Base-by-base conservation (phyloP, 64 coral and sea anemone genomes). In the Stichodactyla helianthus region DNA sequence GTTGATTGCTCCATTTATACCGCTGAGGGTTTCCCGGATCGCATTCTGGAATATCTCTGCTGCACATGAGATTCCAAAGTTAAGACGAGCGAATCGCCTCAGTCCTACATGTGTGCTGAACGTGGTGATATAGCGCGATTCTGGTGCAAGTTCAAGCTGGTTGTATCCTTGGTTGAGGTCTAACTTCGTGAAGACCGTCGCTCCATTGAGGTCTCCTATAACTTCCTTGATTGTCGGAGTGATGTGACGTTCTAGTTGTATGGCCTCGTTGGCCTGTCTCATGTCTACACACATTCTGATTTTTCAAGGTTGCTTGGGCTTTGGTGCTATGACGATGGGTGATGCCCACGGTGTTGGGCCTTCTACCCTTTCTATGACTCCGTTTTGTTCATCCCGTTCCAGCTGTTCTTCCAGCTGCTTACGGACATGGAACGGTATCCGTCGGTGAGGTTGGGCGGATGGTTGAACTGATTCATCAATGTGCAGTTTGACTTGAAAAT, bases 51-150 rank as follows among this genome's bases (percentile, higher is more conserved):
- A 35, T 35, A 35, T 35, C 31, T 35, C 31, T 35, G 31, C 31
- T 35, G 63, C 86, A 54, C 82, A 84, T 19, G 87, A 89, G 9
- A 93, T 80, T 11, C 87, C 87, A 50, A 88, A 93, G 58, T 85
- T 93, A 13, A 93, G 53, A 79, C 64, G 86, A 22, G 52, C 82
- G 68, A 61, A 93, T 16, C 87, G 13, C 58, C 67, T 44, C 18
- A 93, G 86, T 13, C 91, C 71, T 7, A 93, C 67, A 35, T 93
- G 91, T 14, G 87, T 93, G 81, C 91, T 88, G 70, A 93, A 93
- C 7, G 86, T 93, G 15, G 86, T 93, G 35, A 88, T 85, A 52
- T 93, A 93, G 3, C 87, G 53, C 31, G 82, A 93, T 27, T 93
- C 82, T 19, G 91, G 19, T 6, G 80, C 86, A 54, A 93, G 86